Conservation (phyloP, 2,797 vertebrate species). For the Sebastes melanostomus region DNA sequence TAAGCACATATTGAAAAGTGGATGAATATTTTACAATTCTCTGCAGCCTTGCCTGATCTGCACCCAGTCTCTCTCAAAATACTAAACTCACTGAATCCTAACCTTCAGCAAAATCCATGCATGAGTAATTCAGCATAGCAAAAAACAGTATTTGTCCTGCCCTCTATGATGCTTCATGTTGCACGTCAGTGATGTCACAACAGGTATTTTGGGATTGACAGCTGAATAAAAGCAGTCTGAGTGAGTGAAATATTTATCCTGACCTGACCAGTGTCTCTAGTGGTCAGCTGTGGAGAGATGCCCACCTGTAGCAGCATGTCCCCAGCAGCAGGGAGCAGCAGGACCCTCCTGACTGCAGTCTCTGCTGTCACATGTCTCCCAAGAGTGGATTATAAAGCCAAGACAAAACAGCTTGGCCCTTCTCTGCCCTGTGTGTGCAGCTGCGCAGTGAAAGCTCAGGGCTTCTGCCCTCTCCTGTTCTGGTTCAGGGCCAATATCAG, state of each 20-base stretch:
- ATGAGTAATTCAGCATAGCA: conserved; percentile 4
- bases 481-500: conserved; percentile 71
- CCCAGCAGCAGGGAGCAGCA: conserved; percentile 58
- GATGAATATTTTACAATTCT: neutral
- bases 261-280: neutral
- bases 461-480: conserved; percentile 55
- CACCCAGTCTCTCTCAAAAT: neutral
- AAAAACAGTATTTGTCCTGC: neutral
- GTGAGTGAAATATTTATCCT: conserved; percentile 36
- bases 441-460: conserved; percentile 53
- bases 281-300: conserved; percentile 28
- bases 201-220: neutral
- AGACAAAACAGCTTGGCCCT: conserved; percentile 70
- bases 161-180: neutral
- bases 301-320: conserved; percentile 1
- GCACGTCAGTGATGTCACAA: neutral
- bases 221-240: neutral
- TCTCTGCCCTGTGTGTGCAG: conserved; percentile 51
- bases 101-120: neutral
- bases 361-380: conserved; percentile 52
- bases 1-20: neutral
- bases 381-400: conserved; percentile 71
- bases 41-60: neutral
- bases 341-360: conserved; percentile 36
- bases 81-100: neutral